Evolutionary conservation across 2,797 vertebrate genomes (phyloP).

Genomic region (Gastrophryne carolinensis): DNA sequence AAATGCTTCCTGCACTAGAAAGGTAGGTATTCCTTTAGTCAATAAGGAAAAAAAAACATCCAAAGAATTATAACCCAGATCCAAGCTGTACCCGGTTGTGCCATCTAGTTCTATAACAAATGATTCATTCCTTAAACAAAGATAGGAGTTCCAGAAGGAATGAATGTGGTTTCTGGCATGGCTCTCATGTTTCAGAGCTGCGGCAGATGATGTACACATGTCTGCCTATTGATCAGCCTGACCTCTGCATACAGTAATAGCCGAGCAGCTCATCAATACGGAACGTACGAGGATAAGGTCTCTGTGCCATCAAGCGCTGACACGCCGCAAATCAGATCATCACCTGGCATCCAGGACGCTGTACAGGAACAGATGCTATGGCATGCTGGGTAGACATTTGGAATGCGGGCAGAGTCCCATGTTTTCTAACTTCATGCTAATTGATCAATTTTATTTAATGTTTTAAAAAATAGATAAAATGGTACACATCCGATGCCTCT

Average conservation of each 20-base stretch:
- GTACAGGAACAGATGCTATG: conserved; percentile 25
- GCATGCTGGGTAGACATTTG: background rate
- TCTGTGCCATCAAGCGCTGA: conserved; percentile 41
- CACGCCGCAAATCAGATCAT: conserved; percentile 55
- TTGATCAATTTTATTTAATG: no score
- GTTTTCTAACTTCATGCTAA: background rate
- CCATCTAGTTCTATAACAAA: conserved; percentile 49
- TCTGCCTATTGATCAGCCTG: conserved; percentile 42
- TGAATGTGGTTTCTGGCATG: conserved; percentile 41
- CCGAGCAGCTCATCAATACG: conserved; percentile 18
- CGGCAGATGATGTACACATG: conserved; percentile 34
- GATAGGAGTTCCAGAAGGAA: conserved; percentile 52
- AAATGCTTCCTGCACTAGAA: no score
- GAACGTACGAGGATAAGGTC: conserved; percentile 44
- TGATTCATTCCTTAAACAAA: conserved; percentile 49
- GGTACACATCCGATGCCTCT: no score
- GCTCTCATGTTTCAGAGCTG: conserved; percentile 39
- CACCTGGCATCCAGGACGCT: conserved; percentile 30
- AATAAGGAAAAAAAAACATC: no score
- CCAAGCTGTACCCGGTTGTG: conserved; percentile 8
- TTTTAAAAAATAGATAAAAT: no score
- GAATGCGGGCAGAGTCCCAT: background rate
- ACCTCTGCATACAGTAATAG: conserved; percentile 50
- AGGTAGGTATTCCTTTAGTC: no score
- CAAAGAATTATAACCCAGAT: no score